Percentiles rank a stretch among this genome's conserved stretches.
phyloP scores from a whole-genome alignment of 2,888 invertebrate species.

The Drosophila algonquin region DNA sequence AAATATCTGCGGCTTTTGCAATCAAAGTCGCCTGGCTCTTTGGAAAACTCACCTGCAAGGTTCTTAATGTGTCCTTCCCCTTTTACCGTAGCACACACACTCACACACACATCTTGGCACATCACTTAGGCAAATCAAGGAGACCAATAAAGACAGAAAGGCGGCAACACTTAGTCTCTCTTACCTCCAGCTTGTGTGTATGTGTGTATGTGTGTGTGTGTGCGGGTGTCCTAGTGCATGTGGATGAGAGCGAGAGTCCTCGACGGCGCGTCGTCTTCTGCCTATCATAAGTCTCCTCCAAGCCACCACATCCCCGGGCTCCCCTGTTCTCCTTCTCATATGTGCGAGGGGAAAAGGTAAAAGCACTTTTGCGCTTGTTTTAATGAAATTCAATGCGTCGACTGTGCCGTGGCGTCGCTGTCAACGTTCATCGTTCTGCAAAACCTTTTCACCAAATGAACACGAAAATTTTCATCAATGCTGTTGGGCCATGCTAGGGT shows the following conservation, averaged over 20 bases:
- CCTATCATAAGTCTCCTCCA: conserved; percentile 42
- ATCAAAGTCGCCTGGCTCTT: conserved; percentile 62
- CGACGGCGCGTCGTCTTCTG: conserved; percentile 12
- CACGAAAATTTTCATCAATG: conserved; percentile 65
- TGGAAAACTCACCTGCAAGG: conserved; percentile 47
- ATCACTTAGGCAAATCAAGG: conserved; percentile 73
- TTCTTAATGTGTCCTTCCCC: conserved; percentile 17
- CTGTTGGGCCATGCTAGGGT: neutral
- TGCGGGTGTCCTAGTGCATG: conserved; percentile 24
- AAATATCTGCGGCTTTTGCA: conserved; percentile 65
- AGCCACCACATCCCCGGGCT: too few species aligned
- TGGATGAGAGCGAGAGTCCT: conserved; percentile 17
- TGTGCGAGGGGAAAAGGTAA: conserved; percentile 13
- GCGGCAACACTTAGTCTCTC: conserved; percentile 51
- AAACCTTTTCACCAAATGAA: conserved; percentile 68
- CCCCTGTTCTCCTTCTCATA: neutral
- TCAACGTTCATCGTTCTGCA: conserved; percentile 14
- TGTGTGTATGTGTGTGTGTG: conserved; percentile 20
- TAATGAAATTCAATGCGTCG: conserved; percentile 74
- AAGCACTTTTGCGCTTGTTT: conserved; percentile 67
- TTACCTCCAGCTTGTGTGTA: conserved; percentile 18
- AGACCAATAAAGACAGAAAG: conserved; percentile 66
- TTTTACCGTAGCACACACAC: too few species aligned
- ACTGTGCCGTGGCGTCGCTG: conserved; percentile 16
- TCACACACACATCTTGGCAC: conserved; percentile 36